Percentiles rank a stretch among this genome's conserved stretches.
These are phyloP conservation scores for Microchirus variegatus DNA, from an alignment of 2,797 vertebrate genomes.

Conservation along the genomic window DNA sequence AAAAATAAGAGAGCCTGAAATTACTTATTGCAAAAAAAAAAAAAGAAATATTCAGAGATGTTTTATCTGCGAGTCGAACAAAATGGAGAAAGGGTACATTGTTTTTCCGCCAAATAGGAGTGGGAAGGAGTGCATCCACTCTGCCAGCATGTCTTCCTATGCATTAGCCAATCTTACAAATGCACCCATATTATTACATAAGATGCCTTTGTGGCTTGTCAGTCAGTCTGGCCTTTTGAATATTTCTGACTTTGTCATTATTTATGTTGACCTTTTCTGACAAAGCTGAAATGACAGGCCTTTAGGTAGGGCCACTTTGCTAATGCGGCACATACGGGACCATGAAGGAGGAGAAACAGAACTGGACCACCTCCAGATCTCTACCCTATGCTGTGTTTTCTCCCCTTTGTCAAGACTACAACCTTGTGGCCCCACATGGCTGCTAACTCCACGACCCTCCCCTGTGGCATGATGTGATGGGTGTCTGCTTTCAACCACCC, in stretches of 20 bases:
- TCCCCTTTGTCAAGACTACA: constrained; percentile 16
- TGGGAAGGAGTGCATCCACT: constrained; percentile 2
- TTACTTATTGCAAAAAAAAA: constrained; percentile 18
- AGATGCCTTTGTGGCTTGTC: constrained; percentile 28
- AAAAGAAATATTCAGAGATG: background rate
- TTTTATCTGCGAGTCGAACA: constrained; percentile 29
- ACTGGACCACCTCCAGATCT: constrained; percentile 18
- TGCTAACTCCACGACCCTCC: background rate
- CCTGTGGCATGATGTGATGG: constrained; percentile 31
- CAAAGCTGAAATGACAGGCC: constrained; percentile 6
- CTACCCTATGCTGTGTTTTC: background rate
- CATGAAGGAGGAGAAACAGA: constrained; percentile 10
- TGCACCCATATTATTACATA: constrained; percentile 4
- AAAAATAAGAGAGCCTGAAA: constrained; percentile 3
- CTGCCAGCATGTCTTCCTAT: constrained; percentile 22
- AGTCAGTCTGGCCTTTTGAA: constrained; percentile 24
- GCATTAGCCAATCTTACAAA: constrained; percentile 1
- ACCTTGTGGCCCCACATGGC: constrained; percentile 15
- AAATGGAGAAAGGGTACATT: constrained; percentile 28
- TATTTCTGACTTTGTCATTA: constrained; percentile 14
- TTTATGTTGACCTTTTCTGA: constrained; percentile 9
- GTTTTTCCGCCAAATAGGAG: constrained; percentile 34
- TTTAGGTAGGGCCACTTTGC: constrained; percentile 5
- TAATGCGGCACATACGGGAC: constrained; percentile 15
- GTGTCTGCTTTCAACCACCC: constrained; percentile 60